These are phyloP conservation scores for Amorpha juglandis DNA, from an alignment of 2,888 invertebrate species.

Conservation along the genomic window DNA sequence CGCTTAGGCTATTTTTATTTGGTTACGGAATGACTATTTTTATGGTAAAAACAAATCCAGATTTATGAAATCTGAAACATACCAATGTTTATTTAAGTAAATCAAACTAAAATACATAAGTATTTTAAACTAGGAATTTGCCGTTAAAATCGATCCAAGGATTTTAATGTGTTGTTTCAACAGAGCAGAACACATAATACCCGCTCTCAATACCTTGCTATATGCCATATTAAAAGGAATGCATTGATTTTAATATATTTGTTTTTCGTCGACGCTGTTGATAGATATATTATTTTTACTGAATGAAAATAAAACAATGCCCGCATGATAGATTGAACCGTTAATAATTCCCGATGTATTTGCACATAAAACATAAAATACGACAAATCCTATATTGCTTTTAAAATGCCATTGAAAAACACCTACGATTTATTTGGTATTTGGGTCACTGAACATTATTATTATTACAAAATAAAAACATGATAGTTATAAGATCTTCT, in stretches of 20 bases:
- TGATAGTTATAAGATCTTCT: neutral
- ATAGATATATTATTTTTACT: conserved; percentile 14
- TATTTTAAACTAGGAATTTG: neutral
- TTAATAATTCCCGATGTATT: conserved; percentile 11
- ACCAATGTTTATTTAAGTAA: too few species aligned
- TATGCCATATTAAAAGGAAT: neutral
- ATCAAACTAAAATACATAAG: too few species aligned
- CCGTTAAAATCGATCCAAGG: too few species aligned
- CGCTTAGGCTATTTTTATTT: too few species aligned
- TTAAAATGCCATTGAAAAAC: conserved; percentile 1
- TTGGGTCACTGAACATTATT: neutral
- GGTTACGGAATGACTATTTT: too few species aligned
- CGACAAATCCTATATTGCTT: conserved; percentile 9
- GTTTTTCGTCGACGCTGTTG: neutral
- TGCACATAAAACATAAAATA: conserved; percentile 18
- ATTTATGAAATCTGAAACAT: too few species aligned
- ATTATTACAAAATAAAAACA: neutral
- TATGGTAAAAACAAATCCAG: too few species aligned
- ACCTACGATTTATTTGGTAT: neutral
- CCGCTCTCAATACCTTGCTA: conserved; percentile 4
- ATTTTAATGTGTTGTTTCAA: too few species aligned
- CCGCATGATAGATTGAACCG: conserved; percentile 6
- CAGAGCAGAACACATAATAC: too few species aligned
- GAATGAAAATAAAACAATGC: conserved; percentile 15
- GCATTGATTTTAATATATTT: neutral